These are phyloP conservation scores for Abscondita cerata DNA, from an alignment of 2,888 invertebrate genomes.

Conservation along the genomic window DNA sequence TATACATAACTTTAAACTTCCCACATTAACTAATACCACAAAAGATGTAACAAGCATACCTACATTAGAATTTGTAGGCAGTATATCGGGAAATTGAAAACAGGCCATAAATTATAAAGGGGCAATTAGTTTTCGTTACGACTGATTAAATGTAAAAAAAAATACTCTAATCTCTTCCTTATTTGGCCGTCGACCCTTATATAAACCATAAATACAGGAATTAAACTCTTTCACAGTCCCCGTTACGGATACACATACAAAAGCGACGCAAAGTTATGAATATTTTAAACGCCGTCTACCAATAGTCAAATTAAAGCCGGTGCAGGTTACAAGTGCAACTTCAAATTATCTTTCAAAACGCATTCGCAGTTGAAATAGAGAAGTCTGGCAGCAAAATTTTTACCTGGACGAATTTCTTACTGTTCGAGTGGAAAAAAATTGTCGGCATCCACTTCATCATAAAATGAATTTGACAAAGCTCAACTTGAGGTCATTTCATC, in stretches of 20 bases:
- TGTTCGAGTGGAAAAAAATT: constrained; percentile 15
- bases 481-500: constrained; percentile 30
- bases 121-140: neutral
- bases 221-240: constrained; percentile 4
- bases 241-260: constrained; percentile 9
- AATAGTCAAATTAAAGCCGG: constrained; percentile 34
- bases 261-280: constrained; percentile 25
- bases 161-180: constrained; percentile 2
- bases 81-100: too few species aligned
- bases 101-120: too few species aligned
- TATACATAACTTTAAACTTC: too few species aligned
- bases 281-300: constrained; percentile 35
- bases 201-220: constrained; percentile 11
- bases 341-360: constrained; percentile 27
- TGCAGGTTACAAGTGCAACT: constrained; percentile 16
- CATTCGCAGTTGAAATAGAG: constrained; percentile 2
- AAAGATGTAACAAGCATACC: too few species aligned
- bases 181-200: neutral
- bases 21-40: too few species aligned
- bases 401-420: constrained; percentile 11
- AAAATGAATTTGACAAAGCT: constrained; percentile 30
- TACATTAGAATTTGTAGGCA: too few species aligned
- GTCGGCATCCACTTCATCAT: constrained; percentile 33
- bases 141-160: neutral
- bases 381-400: neutral